Base-by-base conservation (phyloP, 2,888 invertebrate species). In the Spicauda simplicius region DNA sequence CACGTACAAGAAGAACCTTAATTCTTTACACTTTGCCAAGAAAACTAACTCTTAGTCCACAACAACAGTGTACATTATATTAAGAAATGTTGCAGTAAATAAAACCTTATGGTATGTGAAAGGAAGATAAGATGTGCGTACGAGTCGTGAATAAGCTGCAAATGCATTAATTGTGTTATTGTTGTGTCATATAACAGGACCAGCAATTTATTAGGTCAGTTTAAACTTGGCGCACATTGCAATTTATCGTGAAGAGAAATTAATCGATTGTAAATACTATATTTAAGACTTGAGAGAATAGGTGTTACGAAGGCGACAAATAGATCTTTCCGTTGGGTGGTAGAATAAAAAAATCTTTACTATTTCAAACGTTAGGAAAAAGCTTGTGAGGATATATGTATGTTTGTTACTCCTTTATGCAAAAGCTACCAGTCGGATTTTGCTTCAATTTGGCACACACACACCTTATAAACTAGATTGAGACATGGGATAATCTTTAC, bases 141-240 rank as follows among this genome's bases (percentile, higher is more conserved):
- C 73, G 72, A 69, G 45, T 63, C 60, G 64, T 59, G 63, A 58
- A 65, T 50, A 55, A 68, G 54, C 54, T 37, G 59, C 64, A 57
- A 66, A 57, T 52, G 57, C 77, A 74, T 84, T 84, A 83, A 84
- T 83, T 76, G 77, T 75, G 72, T 76, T 79, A 81, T 82, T 82
- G 81, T 79, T 76, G 76, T 73, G 68, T 71, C 74, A 76, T 71
- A 72, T 66, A 74, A 75, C 76, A 74, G 75, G 76, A 76, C 75
- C 76, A 76, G 74, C 57, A 16, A 64, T 58, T 41, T 55, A 74
- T 73, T 70, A 70, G 70, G 69, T 64, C 48, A 63, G 48, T 56
- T 63, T 16, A 55, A 10, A 62, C 10, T 50, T 18, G n/a, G n/a
- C 16, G 16, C 48, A 48, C 48, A 48, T 25, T 25, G 25, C 14